A percentile compares a stretch with the other conserved stretches of the same genome.
These are phyloP conservation scores for Drosophila oshimai DNA, from an alignment of 1,140 invertebrate genomes.

Conservation along the genomic window DNA sequence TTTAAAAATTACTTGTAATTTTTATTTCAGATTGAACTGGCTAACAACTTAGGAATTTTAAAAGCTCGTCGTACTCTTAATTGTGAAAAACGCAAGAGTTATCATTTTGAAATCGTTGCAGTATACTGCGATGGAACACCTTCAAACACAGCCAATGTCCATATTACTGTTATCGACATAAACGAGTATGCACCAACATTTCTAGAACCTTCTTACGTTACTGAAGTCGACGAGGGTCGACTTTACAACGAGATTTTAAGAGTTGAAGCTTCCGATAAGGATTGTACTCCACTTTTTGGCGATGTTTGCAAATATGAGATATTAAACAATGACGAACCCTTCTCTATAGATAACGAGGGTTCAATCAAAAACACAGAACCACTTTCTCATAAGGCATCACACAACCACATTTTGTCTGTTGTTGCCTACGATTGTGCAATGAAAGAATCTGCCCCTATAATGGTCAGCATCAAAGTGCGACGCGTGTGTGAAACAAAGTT, in stretches of 20 bases:
- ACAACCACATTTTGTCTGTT: slow-evolving; percentile 98
- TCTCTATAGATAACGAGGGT: slow-evolving; percentile 96
- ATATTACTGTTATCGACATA: slow-evolving; percentile 97
- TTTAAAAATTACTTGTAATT: neutral
- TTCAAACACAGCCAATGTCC: slow-evolving; percentile 94
- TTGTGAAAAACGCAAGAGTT: slow-evolving; percentile 96
- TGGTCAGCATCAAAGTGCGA: slow-evolving; percentile 95
- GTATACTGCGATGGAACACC: slow-evolving; percentile 93
- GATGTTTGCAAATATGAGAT: slow-evolving; percentile 98
- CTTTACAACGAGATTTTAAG: slow-evolving; percentile 95
- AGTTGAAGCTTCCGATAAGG: slow-evolving; percentile 94
- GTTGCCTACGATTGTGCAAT: slow-evolving; percentile 98
- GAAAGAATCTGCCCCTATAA: slow-evolving; percentile 93
- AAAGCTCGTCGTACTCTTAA: slow-evolving; percentile 92
- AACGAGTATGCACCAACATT: slow-evolving; percentile 97
- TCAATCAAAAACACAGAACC: slow-evolving; percentile 94
- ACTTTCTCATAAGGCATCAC: slow-evolving; percentile 94
- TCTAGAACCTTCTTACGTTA: slow-evolving; percentile 93
- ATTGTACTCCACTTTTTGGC: slow-evolving; percentile 95
- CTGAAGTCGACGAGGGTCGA: slow-evolving; percentile 94
- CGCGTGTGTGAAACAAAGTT: slow-evolving; percentile 79
- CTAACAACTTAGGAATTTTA: slow-evolving; percentile 84
- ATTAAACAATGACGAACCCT: slow-evolving; percentile 93
- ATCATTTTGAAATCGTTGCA: slow-evolving; percentile 97
- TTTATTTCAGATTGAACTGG: slow-evolving; percentile 84